Evolutionary conservation across 2,113 vertebrate species (phyloP).

Genomic region (Vulpes vulpes): DNA sequence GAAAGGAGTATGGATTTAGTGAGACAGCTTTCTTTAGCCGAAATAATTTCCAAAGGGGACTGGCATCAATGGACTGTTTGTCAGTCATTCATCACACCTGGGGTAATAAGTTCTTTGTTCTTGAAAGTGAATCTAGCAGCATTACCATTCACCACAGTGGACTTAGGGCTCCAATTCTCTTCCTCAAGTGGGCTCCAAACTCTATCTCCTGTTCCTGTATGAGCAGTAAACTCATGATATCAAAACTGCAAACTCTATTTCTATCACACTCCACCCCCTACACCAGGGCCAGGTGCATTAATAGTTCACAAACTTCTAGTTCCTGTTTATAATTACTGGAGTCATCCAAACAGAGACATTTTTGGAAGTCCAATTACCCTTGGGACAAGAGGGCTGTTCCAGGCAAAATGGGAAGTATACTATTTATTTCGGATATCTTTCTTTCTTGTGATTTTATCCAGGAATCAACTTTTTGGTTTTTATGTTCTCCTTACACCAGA

Average conservation of each 20-base stretch:
- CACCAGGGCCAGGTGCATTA: background rate
- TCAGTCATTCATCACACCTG: background rate
- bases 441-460: background rate
- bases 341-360: background rate
- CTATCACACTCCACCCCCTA: background rate
- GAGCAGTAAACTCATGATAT: background rate
- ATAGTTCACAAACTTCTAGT: background rate
- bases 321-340: conserved; percentile 32
- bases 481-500: background rate
- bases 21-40: background rate
- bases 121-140: background rate
- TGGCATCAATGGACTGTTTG: background rate
- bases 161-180: background rate
- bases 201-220: background rate
- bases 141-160: background rate
- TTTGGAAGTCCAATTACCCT: background rate
- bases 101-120: background rate
- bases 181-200: background rate
- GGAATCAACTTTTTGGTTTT: background rate
- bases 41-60: background rate
- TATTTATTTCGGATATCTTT: background rate
- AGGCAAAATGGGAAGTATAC: background rate
- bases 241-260: background rate
- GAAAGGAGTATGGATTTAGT: background rate
- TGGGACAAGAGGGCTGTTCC: background rate